A percentile compares a stretch with the other conserved stretches of the same genome.
Conservation (phyloP, 2,888 invertebrate species). For the Campoplex capitator region DNA sequence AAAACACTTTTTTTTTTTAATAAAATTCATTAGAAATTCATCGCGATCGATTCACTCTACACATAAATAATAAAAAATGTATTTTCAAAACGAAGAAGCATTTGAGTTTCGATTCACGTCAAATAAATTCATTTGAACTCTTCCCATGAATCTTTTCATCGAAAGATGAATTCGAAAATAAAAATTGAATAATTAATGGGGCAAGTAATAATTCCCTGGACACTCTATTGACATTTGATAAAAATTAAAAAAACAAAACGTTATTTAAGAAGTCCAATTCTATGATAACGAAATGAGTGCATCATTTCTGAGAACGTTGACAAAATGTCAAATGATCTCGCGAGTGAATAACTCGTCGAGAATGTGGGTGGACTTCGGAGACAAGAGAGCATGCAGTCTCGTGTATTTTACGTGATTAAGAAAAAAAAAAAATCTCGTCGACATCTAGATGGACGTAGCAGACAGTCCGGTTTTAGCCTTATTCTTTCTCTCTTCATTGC, state of each 20-base stretch:
- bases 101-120: too few relatives aligned
- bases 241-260: not conserved
- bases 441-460: conserved; percentile 47
- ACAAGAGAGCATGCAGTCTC: conserved; percentile 51
- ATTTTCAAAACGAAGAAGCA: too few relatives aligned
- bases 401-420: conserved; percentile 44
- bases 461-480: conserved; percentile 38
- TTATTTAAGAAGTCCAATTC: not conserved
- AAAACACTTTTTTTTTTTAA: not conserved
- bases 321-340: conserved; percentile 20
- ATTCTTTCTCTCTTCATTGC: conserved; percentile 71
- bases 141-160: too few relatives aligned
- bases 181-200: too few relatives aligned
- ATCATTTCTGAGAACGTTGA: not conserved
- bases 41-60: not conserved
- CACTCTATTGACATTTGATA: too few relatives aligned
- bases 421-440: conserved; percentile 60
- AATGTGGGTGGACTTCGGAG: conserved; percentile 60
- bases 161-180: too few relatives aligned
- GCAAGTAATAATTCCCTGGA: too few relatives aligned
- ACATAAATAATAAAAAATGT: not conserved
- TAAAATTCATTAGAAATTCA: not conserved
- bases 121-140: too few relatives aligned
- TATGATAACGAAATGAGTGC: not conserved
- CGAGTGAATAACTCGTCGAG: conserved; percentile 57